Base-by-base conservation (phyloP, 2,888 invertebrate genomes). In the Muschampia plurimacula region DNA sequence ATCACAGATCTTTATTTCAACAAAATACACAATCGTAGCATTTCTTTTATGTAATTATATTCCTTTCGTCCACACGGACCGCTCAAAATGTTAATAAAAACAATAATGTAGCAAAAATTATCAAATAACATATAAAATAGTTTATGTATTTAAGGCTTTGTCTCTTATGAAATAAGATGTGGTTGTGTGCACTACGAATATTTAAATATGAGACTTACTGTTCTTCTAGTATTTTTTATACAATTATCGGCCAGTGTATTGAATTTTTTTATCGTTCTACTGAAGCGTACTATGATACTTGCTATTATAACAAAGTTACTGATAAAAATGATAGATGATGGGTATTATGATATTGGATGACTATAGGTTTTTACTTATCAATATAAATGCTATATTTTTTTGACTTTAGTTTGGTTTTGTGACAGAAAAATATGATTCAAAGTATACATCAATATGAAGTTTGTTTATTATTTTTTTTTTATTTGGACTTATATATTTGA, bases 91-190 rank as follows among this genome's bases (percentile, higher is more conserved):
- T 76, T 70, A 55, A 75, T 65, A 67, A 66, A 72, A 71, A 66
- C 69, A 74, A 73, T 77, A 74, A 73, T 74, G 73, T 76, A 77
- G 75, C 73, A 46, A 74, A 68, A 76, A 74, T 74, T n/a, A 36
- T 62, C 74, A 81, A 77, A 76, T 81, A 79, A 49, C 49, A 49
- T n/a, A 49, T 49, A 28, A 68, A 60, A 78, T 80, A 81, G 69
- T 74, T 78, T 57, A 57, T 22, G 57, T 57, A 75, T 73, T 65
- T 82, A 84, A 86, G 82, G 85, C 83, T 86, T 89, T 74, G 76
- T 86, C 77, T 89, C 90, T 89, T 89, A 90, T 89, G 82, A 87
- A 86, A 87, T 88, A 88, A 87, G 86, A 88, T 83, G 85, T 87
- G 90, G 91, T 90, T 91, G 91, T 91, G 91, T 87, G 86, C 77